Evolutionary conservation across 2,797 vertebrate species (phyloP).

Genomic region (Helostoma temminkii): DNA sequence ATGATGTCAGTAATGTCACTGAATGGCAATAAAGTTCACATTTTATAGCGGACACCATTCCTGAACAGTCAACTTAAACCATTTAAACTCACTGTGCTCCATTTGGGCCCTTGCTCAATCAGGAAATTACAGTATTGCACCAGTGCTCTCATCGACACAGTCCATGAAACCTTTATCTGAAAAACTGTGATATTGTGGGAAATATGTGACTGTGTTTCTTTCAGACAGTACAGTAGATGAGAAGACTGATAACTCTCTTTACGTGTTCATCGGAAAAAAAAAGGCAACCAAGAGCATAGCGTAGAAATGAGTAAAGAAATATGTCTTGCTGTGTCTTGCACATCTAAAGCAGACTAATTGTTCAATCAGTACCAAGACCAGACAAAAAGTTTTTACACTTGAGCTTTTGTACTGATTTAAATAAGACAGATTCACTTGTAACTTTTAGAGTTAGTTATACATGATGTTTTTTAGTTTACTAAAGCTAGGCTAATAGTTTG

Average conservation of each 20-base stretch:
- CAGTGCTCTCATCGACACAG: neutral
- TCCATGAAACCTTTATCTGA: neutral
- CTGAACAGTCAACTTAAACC: slow-evolving; percentile 27
- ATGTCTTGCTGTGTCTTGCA: too few species aligned
- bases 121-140: slow-evolving; percentile 13
- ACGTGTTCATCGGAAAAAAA: too few species aligned
- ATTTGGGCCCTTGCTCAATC: slow-evolving; percentile 27
- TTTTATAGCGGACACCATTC: slow-evolving; percentile 63
- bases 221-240: neutral
- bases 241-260: neutral
- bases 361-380: too few species aligned
- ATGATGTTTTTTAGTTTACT: too few species aligned
- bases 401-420: too few species aligned
- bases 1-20: slow-evolving; percentile 76
- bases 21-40: slow-evolving; percentile 58
- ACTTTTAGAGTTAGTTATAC: too few species aligned
- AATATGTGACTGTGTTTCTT: neutral
- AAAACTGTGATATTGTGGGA: neutral
- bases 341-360: too few species aligned
- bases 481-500: too few species aligned
- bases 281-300: too few species aligned
- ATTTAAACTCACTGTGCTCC: slow-evolving; percentile 7
- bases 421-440: too few species aligned
- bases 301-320: too few species aligned
- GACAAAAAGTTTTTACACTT: too few species aligned